These are phyloP conservation scores for Paramisgurnus dabryanus DNA, from an alignment of 2,113 vertebrate genomes.

Conservation along the genomic window DNA sequence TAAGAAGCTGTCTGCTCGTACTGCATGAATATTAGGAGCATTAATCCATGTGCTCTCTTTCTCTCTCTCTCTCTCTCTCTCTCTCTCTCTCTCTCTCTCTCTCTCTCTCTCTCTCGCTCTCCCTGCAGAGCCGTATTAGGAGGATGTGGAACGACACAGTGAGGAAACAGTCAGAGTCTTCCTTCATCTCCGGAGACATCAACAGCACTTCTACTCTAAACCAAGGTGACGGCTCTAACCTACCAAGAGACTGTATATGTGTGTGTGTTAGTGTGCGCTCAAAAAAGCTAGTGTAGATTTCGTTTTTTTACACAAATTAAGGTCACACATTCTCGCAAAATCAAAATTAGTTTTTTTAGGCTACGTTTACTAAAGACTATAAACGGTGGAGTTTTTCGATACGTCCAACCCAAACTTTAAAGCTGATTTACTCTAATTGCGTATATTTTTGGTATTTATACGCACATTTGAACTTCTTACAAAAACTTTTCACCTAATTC, in stretches of 20 bases:
- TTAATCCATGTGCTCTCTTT: background rate
- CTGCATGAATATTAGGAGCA: background rate
- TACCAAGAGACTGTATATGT: background rate
- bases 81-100: conserved; percentile 24
- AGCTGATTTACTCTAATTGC: too few relatives aligned
- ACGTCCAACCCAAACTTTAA: too few relatives aligned
- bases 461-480: too few relatives aligned
- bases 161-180: conserved; percentile 98
- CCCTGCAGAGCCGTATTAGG: conserved; percentile 93
- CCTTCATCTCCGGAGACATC: conserved; percentile 99
- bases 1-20: background rate
- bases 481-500: too few relatives aligned
- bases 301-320: background rate
- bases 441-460: too few relatives aligned
- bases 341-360: too few relatives aligned
- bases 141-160: conserved; percentile 99
- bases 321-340: too few relatives aligned
- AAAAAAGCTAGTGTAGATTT: background rate
- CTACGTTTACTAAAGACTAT: too few relatives aligned
- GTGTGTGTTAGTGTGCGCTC: conserved; percentile 5
- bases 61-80: background rate
- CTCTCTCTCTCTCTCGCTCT: conserved; percentile 26
- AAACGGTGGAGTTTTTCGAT: too few relatives aligned
- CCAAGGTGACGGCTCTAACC: conserved; percentile 85
- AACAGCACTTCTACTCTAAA: conserved; percentile 99